Conservation (phyloP, 30 jellyfish, hydroid and myxozoan species). For the Catostylus mosaicus region DNA sequence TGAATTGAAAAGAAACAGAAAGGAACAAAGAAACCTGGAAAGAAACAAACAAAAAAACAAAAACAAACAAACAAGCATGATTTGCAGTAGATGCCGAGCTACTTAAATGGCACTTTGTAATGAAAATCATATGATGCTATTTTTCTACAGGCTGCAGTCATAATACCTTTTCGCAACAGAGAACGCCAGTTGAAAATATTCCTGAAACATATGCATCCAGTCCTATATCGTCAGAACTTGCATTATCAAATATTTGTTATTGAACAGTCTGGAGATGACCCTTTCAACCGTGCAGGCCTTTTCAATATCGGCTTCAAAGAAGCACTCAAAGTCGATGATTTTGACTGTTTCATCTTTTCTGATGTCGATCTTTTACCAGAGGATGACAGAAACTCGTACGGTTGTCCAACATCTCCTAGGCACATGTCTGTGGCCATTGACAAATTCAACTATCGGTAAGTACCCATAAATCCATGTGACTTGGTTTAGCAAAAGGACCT, state of each 20-base stretch:
- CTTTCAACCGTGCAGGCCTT: conserved; percentile 97
- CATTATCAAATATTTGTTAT: conserved; percentile 82
- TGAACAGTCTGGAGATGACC: conserved; percentile 84
- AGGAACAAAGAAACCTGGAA: too few relatives aligned
- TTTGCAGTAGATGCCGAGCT: too few relatives aligned
- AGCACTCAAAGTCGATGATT: conserved; percentile 78
- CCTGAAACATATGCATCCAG: conserved; percentile 88
- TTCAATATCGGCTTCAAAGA: conserved; percentile 93
- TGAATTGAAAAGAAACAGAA: too few relatives aligned
- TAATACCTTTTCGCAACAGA: conserved; percentile 91
- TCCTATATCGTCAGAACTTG: conserved; percentile 72
- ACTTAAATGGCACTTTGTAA: too few relatives aligned
- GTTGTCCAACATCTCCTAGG: conserved; percentile 96
- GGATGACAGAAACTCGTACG: conserved; percentile 91
- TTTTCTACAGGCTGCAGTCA: conserved; percentile 75
- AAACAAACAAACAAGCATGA: too few relatives aligned
- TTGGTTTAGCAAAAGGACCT: too few relatives aligned
- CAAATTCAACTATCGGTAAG: conserved; percentile 85
- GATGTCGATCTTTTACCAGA: conserved; percentile 99
- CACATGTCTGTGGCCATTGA: conserved; percentile 97
- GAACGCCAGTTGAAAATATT: conserved; percentile 76
- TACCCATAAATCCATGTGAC: too few relatives aligned
- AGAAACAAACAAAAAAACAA: too few relatives aligned
- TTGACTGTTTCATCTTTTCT: conserved; percentile 84
- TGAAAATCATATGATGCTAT: too few relatives aligned